phyloP scores from a whole-genome alignment of 92 coral and sea anemone species.

The Palythoa heliodiscus region DNA sequence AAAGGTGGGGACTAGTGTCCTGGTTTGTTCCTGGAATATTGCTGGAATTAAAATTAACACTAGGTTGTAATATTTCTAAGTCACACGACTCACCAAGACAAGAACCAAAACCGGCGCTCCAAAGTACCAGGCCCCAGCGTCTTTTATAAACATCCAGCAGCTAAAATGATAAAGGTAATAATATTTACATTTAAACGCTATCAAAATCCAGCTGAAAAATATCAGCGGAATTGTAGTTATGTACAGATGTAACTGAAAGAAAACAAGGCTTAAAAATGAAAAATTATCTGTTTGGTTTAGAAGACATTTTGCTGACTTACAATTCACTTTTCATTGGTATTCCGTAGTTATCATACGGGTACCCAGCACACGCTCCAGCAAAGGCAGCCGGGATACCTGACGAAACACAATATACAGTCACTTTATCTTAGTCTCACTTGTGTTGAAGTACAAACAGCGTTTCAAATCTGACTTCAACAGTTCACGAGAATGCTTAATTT shows the following conservation, averaged over 20 bases:
- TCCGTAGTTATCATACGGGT: constrained; percentile 76
- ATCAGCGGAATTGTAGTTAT: neutral
- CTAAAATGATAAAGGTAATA: constrained; percentile 28
- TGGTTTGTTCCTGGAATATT: no score
- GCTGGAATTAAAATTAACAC: no score
- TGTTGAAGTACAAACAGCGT: neutral
- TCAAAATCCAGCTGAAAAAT: neutral
- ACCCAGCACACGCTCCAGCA: constrained; percentile 87
- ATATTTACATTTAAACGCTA: neutral
- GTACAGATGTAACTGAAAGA: no score
- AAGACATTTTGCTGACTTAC: constrained; percentile 52
- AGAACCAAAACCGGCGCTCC: constrained; percentile 76
- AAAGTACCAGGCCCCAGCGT: constrained; percentile 77
- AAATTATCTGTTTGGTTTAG: no score
- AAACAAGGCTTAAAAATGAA: no score
- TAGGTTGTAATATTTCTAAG: no score
- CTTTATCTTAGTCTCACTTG: neutral
- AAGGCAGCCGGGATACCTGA: constrained; percentile 84
- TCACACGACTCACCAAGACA: constrained; percentile 62
- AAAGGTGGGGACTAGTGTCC: neutral
- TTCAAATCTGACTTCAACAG: neutral
- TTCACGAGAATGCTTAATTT: neutral
- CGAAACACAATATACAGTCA: neutral
- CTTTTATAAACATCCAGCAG: constrained; percentile 83
- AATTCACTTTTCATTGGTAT: constrained; percentile 71